Evolutionary conservation across 2,888 invertebrate genomes (phyloP), one percentile per base, ranked within the genome.

Genomic region (Tenthredo notha): DNA sequence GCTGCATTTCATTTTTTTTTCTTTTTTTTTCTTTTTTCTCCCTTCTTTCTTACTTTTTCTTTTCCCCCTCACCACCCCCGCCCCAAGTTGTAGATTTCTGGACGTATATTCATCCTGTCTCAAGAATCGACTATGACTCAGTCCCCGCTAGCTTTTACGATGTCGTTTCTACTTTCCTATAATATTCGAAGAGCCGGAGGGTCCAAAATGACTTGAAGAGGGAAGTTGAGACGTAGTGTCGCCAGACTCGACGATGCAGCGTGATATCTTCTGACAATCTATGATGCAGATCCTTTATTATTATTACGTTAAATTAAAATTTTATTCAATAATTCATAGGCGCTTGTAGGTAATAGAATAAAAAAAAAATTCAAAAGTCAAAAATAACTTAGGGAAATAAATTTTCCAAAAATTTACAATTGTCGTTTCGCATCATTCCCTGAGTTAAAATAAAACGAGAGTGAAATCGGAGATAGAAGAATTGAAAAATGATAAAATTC

Each of bases 131-230:
- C 80, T 37, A 29, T 87, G 86, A 86, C 88, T 87, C 89, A 88
- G 90, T 89, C 89, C 87, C 87, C 78, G 86, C 87, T 87, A 88
- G 87, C 90, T 90, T 90, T 89, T 90, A 90, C 89, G 90, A 91
- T 90, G 89, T 88, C 89, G 87, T 85, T 88, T 86, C 78, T 84
- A 74, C 33, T 80, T 80, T 61, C 40, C 58, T 61, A 80, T 58
- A 40, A 80, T 37, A 80, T 61, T 61, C 61, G 9, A 43, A 43
- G 21, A 61, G 80, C 61, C 61, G 29, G 25, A 58, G 40, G 77
- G 74, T 29, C n/a, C 10, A 54, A 54, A 77, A 77, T 54, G 29
- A 77, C 54, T 77, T 21, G 72, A 43, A 43, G 72, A 21, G 72
- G 72, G 72, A 29, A 10, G 21, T 43, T 74, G 72, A 74, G 72